A percentile compares a stretch with the other conserved stretches of the same genome.
These are phyloP conservation scores for Kryptolebias marmoratus DNA, from an alignment of 2,113 vertebrate genomes.

Conservation along the genomic window DNA sequence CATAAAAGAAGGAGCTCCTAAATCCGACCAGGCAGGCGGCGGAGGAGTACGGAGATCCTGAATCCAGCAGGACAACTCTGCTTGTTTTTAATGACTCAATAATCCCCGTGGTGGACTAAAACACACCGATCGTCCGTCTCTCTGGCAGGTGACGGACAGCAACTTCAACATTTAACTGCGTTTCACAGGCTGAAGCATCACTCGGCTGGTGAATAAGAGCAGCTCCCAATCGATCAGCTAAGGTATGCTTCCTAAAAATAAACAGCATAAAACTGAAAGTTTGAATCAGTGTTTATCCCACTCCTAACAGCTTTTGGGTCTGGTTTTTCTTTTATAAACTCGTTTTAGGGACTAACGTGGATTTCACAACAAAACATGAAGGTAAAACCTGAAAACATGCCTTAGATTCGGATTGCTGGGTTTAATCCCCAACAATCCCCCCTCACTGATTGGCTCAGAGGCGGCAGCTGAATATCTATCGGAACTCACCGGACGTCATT, in stretches of 20 bases:
- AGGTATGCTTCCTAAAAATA: constrained; percentile 7
- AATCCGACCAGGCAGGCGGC: no score
- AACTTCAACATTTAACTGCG: not conserved
- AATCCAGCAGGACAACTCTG: constrained; percentile 21
- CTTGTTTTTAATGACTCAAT: constrained; percentile 47
- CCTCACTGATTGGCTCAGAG: not conserved
- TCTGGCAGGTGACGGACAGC: constrained; percentile 23
- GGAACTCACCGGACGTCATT: constrained; percentile 82
- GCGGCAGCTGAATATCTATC: not conserved
- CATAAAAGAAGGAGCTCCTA: no score
- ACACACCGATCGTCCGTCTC: constrained; percentile 30
- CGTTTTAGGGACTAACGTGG: no score
- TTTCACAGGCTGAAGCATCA: not conserved
- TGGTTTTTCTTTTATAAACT: no score
- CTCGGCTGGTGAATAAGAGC: not conserved
- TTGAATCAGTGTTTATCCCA: no score
- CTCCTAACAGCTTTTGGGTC: no score
- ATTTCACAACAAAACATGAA: constrained; percentile 36
- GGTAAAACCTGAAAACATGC: not conserved
- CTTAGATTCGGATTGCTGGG: constrained; percentile 8
- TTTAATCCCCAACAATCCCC: not conserved
- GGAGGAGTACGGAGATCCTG: no score
- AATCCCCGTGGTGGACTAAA: constrained; percentile 28
- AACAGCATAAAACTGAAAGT: no score
- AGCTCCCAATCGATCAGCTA: not conserved